Percentiles rank a stretch among this genome's conserved stretches.
Evolutionary conservation across 2,888 invertebrate species (phyloP).

Genomic region (Hypolimnas misippus): DNA sequence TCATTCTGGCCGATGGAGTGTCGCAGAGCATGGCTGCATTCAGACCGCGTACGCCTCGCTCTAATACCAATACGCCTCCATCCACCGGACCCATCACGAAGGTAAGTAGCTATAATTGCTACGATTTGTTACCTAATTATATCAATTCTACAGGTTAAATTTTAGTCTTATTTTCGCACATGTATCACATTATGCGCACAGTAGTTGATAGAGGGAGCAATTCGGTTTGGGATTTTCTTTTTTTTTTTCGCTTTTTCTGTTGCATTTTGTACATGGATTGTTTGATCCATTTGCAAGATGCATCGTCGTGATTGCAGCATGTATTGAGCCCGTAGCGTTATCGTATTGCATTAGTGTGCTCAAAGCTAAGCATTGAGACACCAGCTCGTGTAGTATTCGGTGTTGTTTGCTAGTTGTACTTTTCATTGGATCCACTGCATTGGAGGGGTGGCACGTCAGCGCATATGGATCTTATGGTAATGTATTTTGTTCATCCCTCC

Average conservation of each 20-base stretch:
- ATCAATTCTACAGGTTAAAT: slow-evolving; percentile 69
- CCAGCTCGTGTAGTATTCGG: slow-evolving; percentile 81
- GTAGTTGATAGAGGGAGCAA: slow-evolving; percentile 81
- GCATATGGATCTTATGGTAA: slow-evolving; percentile 80
- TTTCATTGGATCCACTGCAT: slow-evolving; percentile 79
- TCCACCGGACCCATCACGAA: slow-evolving; percentile 96
- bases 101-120: slow-evolving; percentile 85
- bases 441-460: slow-evolving; percentile 82
- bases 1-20: slow-evolving; percentile 98
- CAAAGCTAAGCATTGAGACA: slow-evolving; percentile 79
- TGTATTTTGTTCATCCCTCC: slow-evolving; percentile 75
- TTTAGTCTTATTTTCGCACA: slow-evolving; percentile 74
- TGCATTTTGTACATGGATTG: slow-evolving; percentile 78
- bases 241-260: slow-evolving; percentile 66
- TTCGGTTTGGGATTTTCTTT: slow-evolving; percentile 73
- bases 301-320: slow-evolving; percentile 78
- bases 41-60: slow-evolving; percentile 96
- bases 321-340: slow-evolving; percentile 81
- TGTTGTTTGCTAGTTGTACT: slow-evolving; percentile 76
- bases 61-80: slow-evolving; percentile 88
- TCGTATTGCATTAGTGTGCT: slow-evolving; percentile 81
- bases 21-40: slow-evolving; percentile 99
- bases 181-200: slow-evolving; percentile 75
- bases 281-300: slow-evolving; percentile 76
- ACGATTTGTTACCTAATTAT: slow-evolving; percentile 47